Evolutionary conservation across 2,888 invertebrate genomes (phyloP).

Genomic region (Cryptocephalus primarius): DNA sequence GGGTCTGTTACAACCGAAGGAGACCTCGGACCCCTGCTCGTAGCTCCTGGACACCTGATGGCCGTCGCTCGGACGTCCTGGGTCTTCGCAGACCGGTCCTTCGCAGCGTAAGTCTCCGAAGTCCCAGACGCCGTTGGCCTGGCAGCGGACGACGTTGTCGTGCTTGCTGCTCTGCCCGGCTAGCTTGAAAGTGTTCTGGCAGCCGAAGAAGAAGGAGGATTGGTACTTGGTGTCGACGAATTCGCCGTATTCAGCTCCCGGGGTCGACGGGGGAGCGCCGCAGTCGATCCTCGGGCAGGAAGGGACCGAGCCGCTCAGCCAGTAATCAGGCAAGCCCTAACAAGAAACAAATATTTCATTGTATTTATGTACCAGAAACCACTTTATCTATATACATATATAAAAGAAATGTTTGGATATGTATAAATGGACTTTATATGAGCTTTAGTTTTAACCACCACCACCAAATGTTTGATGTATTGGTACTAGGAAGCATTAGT

Average conservation of each 20-base stretch:
- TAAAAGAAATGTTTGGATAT: too few relatives aligned
- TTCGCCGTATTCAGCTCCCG: conserved; percentile 89
- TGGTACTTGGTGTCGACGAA: conserved; percentile 81
- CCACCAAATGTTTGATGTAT: too few relatives aligned
- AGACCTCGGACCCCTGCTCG: conserved; percentile 82
- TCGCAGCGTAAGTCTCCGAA: conserved; percentile 93
- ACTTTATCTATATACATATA: too few relatives aligned
- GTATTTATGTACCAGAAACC: too few relatives aligned
- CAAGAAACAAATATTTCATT: conserved; percentile 3
- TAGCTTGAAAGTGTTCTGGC: conserved; percentile 89
- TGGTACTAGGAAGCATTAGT: too few relatives aligned
- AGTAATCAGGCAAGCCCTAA: conserved; percentile 76
- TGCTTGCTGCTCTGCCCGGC: conserved; percentile 87
- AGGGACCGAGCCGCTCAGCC: conserved; percentile 78
- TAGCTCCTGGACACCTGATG: conserved; percentile 74
- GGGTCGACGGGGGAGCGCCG: conserved; percentile 81
- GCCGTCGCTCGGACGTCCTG: conserved; percentile 88
- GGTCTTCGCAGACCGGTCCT: conserved; percentile 94
- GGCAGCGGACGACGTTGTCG: conserved; percentile 86
- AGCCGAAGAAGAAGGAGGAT: conserved; percentile 91
- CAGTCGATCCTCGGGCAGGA: conserved; percentile 85
- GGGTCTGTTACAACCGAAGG: conserved; percentile 80
- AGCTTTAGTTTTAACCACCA: too few relatives aligned
- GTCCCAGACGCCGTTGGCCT: conserved; percentile 91
- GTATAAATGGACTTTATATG: too few relatives aligned